These are phyloP conservation scores for Apamea monoglypha DNA, from an alignment of 2,888 invertebrate species.

Conservation along the genomic window DNA sequence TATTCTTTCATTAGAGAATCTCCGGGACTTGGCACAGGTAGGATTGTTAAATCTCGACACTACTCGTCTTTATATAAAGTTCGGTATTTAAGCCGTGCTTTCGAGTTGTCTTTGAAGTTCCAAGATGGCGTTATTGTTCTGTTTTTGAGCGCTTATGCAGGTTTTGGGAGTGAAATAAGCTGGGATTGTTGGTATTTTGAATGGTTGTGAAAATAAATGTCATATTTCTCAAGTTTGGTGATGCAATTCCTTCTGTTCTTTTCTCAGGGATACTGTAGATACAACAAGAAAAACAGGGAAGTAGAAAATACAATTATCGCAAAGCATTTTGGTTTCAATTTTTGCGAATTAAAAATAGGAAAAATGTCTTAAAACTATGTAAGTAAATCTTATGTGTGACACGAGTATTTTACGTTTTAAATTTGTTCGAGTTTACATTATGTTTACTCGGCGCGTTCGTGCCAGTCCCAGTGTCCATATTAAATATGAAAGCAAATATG, in stretches of 20 bases:
- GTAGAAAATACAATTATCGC: no score
- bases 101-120: conserved; percentile 30
- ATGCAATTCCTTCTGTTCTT: not conserved
- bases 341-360: no score
- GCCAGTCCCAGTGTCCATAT: no score
- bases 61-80: conserved; percentile 42
- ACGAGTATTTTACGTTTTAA: no score
- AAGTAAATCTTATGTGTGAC: no score
- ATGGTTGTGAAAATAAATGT: conserved; percentile 3
- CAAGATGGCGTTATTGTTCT: conserved; percentile 40
- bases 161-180: conserved; percentile 17
- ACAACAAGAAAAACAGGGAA: no score
- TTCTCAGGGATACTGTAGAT: no score
- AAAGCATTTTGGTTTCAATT: no score
- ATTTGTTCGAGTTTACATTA: no score
- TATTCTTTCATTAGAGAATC: conserved; percentile 52
- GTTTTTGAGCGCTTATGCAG: conserved; percentile 15
- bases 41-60: conserved; percentile 19
- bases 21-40: conserved; percentile 5
- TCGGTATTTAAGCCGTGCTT: conserved; percentile 42
- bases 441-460: no score
- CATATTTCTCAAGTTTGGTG: not conserved
- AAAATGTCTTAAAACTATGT: no score
- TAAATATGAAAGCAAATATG: not conserved
- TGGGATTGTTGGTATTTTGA: not conserved